phyloP scores from a whole-genome alignment of 2,797 vertebrate genomes.

The Micropoecilia bifurca region DNA sequence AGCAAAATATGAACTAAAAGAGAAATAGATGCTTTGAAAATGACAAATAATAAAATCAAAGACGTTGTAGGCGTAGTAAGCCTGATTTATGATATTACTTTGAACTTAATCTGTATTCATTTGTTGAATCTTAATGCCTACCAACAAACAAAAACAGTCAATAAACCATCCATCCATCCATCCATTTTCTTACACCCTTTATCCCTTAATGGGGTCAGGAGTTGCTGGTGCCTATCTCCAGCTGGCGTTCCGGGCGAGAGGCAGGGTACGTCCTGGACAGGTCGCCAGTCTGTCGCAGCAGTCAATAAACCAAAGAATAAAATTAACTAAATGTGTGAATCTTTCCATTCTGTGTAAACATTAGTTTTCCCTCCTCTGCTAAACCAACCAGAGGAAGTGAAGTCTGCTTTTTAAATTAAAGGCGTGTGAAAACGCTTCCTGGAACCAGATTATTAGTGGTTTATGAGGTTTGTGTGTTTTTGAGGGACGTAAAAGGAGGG shows the following conservation, averaged over 20 bases:
- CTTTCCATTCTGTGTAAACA: background rate
- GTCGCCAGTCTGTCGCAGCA: no score
- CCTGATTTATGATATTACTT: background rate
- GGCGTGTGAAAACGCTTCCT: conserved; percentile 10
- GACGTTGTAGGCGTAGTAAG: background rate
- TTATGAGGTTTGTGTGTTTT: conserved; percentile 12
- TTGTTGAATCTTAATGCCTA: background rate
- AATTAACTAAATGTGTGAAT: background rate
- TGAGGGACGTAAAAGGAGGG: background rate
- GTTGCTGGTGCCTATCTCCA: no score
- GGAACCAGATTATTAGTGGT: conserved; percentile 28
- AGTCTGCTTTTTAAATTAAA: background rate
- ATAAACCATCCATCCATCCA: no score
- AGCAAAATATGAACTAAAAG: background rate
- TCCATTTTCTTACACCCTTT: no score
- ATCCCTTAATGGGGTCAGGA: no score
- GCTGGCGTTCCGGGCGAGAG: no score
- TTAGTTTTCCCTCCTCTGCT: background rate
- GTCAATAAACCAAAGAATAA: background rate
- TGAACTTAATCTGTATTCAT: background rate
- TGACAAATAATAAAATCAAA: background rate
- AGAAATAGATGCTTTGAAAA: background rate
- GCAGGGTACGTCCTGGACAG: no score
- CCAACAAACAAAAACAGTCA: background rate
- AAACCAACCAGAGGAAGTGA: background rate